Conservation (phyloP, 2,113 vertebrate species). For the Brevimyrus niger region DNA sequence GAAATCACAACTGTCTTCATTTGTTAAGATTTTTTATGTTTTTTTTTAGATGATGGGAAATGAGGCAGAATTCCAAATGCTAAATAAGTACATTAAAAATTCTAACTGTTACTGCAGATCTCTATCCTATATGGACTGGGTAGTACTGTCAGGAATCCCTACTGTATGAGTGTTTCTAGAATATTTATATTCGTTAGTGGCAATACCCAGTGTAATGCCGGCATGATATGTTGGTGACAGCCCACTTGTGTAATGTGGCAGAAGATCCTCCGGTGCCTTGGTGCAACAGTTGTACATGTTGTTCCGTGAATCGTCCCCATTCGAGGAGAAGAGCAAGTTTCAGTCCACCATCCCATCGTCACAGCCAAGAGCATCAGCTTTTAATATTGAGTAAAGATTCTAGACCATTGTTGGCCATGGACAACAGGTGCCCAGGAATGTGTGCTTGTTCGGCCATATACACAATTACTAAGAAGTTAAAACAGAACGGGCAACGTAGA, state of each 20-base stretch:
- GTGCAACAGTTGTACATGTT: neutral
- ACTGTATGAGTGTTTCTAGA: neutral
- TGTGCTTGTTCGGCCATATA: neutral
- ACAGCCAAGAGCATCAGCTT: neutral
- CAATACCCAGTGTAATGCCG: neutral
- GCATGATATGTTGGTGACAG: neutral
- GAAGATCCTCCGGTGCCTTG: neutral
- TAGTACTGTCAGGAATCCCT: neutral
- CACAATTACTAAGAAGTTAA: neutral
- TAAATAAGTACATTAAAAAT: neutral
- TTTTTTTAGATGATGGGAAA: neutral
- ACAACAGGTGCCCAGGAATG: neutral
- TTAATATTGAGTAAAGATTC: neutral
- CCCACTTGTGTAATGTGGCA: too few species aligned
- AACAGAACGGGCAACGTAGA: neutral
- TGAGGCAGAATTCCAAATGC: neutral
- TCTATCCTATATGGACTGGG: neutral
- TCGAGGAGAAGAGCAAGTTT: neutral
- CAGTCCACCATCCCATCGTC: neutral
- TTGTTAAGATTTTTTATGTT: neutral
- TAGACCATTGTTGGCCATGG: neutral
- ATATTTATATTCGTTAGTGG: neutral
- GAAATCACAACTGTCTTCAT: neutral
- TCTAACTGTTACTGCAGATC: neutral
- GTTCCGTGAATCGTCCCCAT: neutral